A percentile compares a stretch with the other conserved stretches of the same genome.
phyloP scores from a whole-genome alignment of 2,797 vertebrate species.

The Sylvia borin region DNA sequence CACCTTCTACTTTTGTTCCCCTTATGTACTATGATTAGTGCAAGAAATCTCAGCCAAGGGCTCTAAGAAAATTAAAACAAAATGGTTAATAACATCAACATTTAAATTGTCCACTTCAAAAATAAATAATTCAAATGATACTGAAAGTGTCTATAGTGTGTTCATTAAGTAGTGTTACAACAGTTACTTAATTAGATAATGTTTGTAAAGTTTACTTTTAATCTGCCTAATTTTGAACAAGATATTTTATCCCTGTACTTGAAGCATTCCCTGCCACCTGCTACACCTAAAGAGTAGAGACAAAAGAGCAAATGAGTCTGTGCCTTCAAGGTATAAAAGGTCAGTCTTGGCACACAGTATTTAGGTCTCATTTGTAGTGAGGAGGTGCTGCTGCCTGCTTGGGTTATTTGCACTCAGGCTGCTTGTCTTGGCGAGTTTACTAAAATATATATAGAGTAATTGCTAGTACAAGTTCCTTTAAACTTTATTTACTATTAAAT shows the following conservation, averaged over 20 bases:
- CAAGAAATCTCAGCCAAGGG: conserved; percentile 88
- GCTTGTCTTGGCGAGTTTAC: neutral
- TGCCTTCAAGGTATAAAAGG: neutral
- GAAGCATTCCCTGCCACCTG: neutral
- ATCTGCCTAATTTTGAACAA: neutral
- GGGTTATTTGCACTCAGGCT: neutral
- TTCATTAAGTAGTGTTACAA: conserved; percentile 11
- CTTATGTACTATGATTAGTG: conserved; percentile 45
- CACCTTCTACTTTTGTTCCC: conserved; percentile 59
- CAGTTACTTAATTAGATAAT: neutral
- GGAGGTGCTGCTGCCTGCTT: neutral
- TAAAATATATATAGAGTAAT: neutral
- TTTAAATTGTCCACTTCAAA: conserved; percentile 86
- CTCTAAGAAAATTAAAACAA: conserved; percentile 80
- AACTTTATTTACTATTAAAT: neutral
- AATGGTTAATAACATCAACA: conserved; percentile 45
- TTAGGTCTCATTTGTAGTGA: neutral
- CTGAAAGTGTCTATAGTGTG: conserved; percentile 35
- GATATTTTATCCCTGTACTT: neutral
- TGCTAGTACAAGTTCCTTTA: neutral
- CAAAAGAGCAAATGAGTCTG: neutral
- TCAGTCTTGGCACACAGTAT: neutral
- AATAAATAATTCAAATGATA: conserved; percentile 78
- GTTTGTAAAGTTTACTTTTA: neutral
- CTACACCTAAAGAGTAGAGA: neutral